phyloP scores from a whole-genome alignment of 2,113 vertebrate genomes.

The Merops nubicus region DNA sequence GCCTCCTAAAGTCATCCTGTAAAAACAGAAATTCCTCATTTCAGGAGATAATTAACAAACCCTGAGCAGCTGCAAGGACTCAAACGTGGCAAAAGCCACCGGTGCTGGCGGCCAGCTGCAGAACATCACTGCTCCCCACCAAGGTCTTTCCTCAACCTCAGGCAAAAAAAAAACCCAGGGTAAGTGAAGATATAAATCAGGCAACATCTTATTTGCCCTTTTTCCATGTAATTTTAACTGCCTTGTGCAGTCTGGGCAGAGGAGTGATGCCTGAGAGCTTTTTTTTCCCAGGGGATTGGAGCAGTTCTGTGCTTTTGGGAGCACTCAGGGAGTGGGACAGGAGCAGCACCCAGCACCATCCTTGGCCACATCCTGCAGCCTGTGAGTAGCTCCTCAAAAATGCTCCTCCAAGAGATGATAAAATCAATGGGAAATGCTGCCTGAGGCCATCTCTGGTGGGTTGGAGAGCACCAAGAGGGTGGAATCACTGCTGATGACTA shows the following conservation, averaged over 20 bases:
- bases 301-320: neutral
- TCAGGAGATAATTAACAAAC: constrained; percentile 14
- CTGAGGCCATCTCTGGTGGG: neutral
- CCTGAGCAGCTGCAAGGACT: constrained; percentile 8
- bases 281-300: neutral
- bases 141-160: neutral
- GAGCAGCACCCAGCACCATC: neutral
- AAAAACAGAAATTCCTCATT: constrained; percentile 8
- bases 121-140: neutral
- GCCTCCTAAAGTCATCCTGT: neutral
- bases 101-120: neutral
- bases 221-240: neutral
- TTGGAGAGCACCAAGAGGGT: neutral
- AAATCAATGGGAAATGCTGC: neutral
- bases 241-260: neutral
- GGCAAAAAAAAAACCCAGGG: neutral
- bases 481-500: neutral
- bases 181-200: neutral
- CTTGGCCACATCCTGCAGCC: neutral
- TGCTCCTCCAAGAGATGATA: neutral
- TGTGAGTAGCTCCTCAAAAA: neutral
- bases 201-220: neutral
- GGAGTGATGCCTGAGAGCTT: neutral
- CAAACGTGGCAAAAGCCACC: neutral
- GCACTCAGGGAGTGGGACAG: neutral